These are phyloP conservation scores for Pseudomyrmex sp. DNA, from an alignment of 1,140 invertebrate species.

Conservation along the genomic window DNA sequence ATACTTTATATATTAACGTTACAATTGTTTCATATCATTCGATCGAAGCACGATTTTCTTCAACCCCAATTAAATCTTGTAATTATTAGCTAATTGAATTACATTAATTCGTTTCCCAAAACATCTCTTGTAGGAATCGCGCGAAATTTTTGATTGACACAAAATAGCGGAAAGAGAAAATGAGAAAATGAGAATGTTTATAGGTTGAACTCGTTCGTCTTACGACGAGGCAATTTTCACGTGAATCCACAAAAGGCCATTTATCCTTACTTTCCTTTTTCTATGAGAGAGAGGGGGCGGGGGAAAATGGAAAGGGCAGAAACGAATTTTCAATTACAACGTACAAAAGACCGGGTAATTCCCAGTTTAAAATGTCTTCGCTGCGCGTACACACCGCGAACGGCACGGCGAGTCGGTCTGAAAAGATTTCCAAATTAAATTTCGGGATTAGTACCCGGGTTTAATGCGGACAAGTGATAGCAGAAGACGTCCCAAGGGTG, in stretches of 20 bases:
- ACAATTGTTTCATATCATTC: not conserved
- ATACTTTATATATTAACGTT: not conserved
- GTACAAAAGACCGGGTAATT: slow-evolving; percentile 82
- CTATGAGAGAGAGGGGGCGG: slow-evolving; percentile 64
- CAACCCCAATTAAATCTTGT: not conserved
- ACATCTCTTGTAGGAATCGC: not conserved
- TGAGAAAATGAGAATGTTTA: slow-evolving; percentile 14
- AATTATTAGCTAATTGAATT: not conserved
- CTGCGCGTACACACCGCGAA: slow-evolving; percentile 38
- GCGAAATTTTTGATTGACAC: slow-evolving; percentile 19
- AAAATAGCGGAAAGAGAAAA: slow-evolving; percentile 53
- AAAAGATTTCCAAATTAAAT: slow-evolving; percentile 86
- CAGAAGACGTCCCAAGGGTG: slow-evolving; percentile 83
- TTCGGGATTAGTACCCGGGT: slow-evolving; percentile 84
- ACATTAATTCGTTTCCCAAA: not conserved
- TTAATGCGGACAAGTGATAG: slow-evolving; percentile 85
- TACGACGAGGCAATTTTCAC: slow-evolving; percentile 63
- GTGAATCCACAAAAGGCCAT: slow-evolving; percentile 69
- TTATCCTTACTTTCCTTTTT: slow-evolving; percentile 52
- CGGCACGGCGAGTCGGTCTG: slow-evolving; percentile 60
- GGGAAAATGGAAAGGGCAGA: slow-evolving; percentile 70
- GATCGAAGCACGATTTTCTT: not conserved
- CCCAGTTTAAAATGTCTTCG: slow-evolving; percentile 81
- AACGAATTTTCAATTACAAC: slow-evolving; percentile 84
- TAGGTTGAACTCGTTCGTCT: slow-evolving; percentile 55